These are phyloP conservation scores for Cyanoramphus novaezelandiae DNA, from an alignment of 2,113 vertebrate genomes.

Conservation along the genomic window DNA sequence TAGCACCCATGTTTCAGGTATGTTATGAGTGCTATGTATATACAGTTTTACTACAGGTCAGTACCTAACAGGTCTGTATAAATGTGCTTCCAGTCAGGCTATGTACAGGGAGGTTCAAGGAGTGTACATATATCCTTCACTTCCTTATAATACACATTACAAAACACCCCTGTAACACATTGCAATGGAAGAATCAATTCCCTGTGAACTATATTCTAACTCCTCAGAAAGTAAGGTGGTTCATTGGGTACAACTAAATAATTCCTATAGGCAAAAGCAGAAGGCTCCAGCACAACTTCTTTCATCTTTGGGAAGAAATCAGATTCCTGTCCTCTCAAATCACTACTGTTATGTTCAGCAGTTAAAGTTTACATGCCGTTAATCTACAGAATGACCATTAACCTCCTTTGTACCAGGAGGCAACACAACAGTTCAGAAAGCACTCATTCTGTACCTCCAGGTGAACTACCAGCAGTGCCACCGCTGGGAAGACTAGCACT, in stretches of 20 bases:
- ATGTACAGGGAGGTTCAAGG: neutral
- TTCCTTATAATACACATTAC: neutral
- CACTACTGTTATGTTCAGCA: neutral
- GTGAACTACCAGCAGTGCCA: conserved; percentile 75
- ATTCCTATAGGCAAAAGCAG: neutral
- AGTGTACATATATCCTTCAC: neutral
- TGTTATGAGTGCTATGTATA: neutral
- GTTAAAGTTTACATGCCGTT: neutral
- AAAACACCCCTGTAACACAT: neutral
- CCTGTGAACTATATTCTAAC: neutral
- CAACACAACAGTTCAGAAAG: neutral
- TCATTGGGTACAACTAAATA: neutral
- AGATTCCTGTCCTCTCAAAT: neutral
- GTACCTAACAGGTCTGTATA: neutral
- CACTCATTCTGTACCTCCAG: conserved; percentile 78
- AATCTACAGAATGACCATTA: neutral
- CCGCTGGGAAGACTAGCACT: conserved; percentile 76
- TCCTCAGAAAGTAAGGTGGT: neutral
- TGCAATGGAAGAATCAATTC: neutral
- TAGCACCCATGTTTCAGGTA: neutral
- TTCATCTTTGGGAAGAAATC: neutral
- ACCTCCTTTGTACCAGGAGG: neutral
- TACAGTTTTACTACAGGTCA: neutral
- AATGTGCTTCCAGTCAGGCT: neutral
- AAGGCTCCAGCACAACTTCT: neutral